Percentiles rank a stretch among this genome's conserved stretches.
Conservation (phyloP, 2,888 invertebrate genomes). For the Bimastos eiseni region DNA sequence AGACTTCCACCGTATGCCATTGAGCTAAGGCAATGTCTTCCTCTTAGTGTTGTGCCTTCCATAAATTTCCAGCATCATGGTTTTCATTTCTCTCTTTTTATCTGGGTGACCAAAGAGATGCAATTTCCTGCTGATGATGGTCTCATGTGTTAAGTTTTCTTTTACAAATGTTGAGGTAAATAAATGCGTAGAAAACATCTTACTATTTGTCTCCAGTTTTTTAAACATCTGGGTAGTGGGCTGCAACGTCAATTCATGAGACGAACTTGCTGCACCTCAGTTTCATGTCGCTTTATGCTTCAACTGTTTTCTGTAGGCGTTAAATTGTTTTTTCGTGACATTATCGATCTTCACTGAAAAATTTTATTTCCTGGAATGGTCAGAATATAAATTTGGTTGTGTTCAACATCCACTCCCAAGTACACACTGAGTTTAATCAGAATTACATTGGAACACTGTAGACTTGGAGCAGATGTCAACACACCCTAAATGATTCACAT, state of each 20-base stretch:
- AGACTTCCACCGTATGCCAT: neutral
- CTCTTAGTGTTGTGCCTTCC: neutral
- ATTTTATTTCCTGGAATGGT: neutral
- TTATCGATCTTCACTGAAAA: neutral
- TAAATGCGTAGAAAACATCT: neutral
- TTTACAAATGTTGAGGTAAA: neutral
- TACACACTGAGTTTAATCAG: neutral
- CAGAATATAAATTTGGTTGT: neutral
- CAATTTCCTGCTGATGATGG: neutral
- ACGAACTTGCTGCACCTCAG: no score
- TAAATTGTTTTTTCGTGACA: neutral
- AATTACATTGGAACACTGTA: neutral
- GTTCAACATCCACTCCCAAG: neutral
- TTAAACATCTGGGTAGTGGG: neutral
- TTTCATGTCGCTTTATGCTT: neutral
- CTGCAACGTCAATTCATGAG: neutral
- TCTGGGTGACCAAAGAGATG: neutral
- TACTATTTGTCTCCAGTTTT: neutral
- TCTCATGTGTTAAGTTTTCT: neutral
- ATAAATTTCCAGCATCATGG: neutral
- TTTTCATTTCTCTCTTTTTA: neutral
- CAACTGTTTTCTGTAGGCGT: neutral
- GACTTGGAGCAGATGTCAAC: no score
- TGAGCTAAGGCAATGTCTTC: neutral
- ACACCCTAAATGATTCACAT: no score